These are phyloP conservation scores for Drosophila sulfurigaster DNA, from an alignment of 1,140 invertebrate genomes.

Conservation along the genomic window DNA sequence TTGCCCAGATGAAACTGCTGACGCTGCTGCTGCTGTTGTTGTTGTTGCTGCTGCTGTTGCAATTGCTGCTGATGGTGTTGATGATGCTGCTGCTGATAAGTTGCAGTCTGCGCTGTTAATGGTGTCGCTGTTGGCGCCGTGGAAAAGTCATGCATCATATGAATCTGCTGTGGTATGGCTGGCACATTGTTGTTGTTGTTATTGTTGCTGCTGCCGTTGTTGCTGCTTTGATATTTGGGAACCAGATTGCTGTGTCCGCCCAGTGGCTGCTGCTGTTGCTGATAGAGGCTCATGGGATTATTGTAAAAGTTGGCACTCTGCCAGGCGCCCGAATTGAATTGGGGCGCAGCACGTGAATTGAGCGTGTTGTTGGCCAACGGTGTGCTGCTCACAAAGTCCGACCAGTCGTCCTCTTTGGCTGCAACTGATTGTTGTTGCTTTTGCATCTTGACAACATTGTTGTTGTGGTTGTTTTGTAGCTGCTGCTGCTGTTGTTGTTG, in stretches of 20 bases:
- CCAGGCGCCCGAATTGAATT: constrained; percentile 82
- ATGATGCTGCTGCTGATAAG: constrained; percentile 49
- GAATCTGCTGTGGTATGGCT: constrained; percentile 69
- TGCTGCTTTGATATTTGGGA: constrained; percentile 46
- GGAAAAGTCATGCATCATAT: constrained; percentile 82
- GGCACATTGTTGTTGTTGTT: constrained; percentile 61
- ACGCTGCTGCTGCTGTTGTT: constrained; percentile 66
- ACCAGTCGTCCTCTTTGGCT: constrained; percentile 88
- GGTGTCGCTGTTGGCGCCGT: constrained; percentile 60
- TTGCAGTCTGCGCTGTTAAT: constrained; percentile 15
- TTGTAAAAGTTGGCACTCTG: constrained; percentile 83
- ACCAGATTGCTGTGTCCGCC: constrained; percentile 65
- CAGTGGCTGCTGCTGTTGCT: constrained; percentile 60
- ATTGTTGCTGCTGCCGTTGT: constrained; percentile 39
- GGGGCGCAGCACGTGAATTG: constrained; percentile 44
- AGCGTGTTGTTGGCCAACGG: constrained; percentile 41
- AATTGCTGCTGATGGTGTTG: constrained; percentile 60
- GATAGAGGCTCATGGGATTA: constrained; percentile 78
- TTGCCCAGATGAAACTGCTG: constrained; percentile 75
- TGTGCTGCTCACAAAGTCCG: constrained; percentile 88
- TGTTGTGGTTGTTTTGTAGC: constrained; percentile 44
- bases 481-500: constrained; percentile 37
- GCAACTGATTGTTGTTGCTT: constrained; percentile 37
- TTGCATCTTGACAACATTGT: constrained; percentile 45
- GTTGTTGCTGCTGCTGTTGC: constrained; percentile 48